Conservation (phyloP, 2,888 invertebrate genomes). For the Hedychridium roseum region DNA sequence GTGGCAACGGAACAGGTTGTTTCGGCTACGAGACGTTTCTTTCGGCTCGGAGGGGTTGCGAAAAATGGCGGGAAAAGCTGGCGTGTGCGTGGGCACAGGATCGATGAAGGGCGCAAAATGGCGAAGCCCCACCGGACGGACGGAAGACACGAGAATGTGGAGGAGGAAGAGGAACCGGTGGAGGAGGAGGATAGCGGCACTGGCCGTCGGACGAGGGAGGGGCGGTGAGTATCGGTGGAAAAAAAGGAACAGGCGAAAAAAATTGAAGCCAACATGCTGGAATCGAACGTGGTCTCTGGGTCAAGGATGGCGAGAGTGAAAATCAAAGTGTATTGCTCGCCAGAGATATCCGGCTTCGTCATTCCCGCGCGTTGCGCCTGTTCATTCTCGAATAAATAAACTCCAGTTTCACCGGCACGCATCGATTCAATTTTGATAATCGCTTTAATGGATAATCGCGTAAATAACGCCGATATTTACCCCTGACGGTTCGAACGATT, state of each 20-base stretch:
- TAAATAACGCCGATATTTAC: no score
- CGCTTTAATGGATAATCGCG: no score
- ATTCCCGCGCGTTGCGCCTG: no score
- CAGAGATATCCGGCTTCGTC: slow-evolving; percentile 1
- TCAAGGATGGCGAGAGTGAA: slow-evolving; percentile 52
- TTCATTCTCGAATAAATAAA: no score
- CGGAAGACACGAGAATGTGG: slow-evolving; percentile 19
- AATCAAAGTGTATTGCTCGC: slow-evolving; percentile 37
- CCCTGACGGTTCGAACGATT: no score
- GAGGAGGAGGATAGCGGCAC: slow-evolving; percentile 21
- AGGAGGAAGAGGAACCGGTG: slow-evolving; percentile 21
- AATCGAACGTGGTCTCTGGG: slow-evolving; percentile 48
- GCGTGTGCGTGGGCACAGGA: slow-evolving; percentile 54
- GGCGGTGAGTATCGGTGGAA: slow-evolving; percentile 43
- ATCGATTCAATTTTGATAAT: no score
- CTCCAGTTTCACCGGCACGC: no score
- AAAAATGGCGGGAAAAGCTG: slow-evolving; percentile 56
- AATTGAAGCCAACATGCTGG: slow-evolving; percentile 43
- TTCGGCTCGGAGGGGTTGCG: slow-evolving; percentile 17
- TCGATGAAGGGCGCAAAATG: slow-evolving; percentile 59
- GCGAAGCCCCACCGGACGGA: slow-evolving; percentile 39
- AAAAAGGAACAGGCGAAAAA: slow-evolving; percentile 36
- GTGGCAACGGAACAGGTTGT: background rate
- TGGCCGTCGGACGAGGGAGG: slow-evolving; percentile 13
- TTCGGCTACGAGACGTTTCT: slow-evolving; percentile 12